Base-by-base conservation (phyloP, 2,888 invertebrate species). In the Melieria crassipennis region DNA sequence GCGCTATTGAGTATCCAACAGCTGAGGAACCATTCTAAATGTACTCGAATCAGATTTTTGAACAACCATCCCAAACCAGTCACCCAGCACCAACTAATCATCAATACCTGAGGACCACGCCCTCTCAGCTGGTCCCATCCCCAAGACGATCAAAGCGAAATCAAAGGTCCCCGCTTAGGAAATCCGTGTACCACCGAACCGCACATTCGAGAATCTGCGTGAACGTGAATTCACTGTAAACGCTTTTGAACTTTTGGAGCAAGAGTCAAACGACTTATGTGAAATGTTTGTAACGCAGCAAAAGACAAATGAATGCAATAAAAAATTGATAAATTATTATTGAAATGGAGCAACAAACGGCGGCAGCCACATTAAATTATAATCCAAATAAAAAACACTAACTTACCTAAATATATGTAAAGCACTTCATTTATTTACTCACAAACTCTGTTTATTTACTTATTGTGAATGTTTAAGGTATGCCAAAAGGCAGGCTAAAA, bases 21-120 rank as follows among this genome's bases (percentile, higher is more conserved):
- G 77, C 77, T 76, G 80, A 80, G 73, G 80, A 81, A 71, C 77
- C 78, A 4, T 80, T 80, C 67, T 80, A 80, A 73, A 60, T 10
- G 4, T 46, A 16, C 1, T 52, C 13, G 7, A 30, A 30, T 30
- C 2, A 1, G 30, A 30, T 3, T 30, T 30, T 30, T 30, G 30
- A 30, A 30, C 30, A 30, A 30, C 2, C 30, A 30, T 30, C 16
- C 16, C 16, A 16, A 16, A 16, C 16, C 16, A 16, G 1, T 16
- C 30, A 30, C 30, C 2, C 30, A 30, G 30, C 30, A 30, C 30
- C 30, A 30, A 30, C 30, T 30, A 30, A 30, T 30, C 30, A 30
- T 30, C 30, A 30, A 30, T 3, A 30, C 30, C 2, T 1, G 3
- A 30, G 30, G 2, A 30, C 30, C 30, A 30, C 30, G 30, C 30